Evolutionary conservation across 1,140 invertebrate species (phyloP).

Genomic region (Drosophila cardini): DNA sequence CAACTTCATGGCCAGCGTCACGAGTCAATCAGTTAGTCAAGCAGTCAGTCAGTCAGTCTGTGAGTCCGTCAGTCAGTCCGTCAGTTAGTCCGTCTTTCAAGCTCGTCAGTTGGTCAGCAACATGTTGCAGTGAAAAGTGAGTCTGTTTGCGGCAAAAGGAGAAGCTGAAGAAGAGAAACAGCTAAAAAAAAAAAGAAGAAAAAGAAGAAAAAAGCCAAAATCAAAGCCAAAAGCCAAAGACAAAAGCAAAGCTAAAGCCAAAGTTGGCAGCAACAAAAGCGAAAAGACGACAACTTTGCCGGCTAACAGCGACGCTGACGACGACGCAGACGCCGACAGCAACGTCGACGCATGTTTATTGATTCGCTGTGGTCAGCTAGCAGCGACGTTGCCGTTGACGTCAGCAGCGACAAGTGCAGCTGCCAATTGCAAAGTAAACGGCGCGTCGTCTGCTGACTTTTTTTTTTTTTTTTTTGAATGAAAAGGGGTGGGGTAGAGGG

Average conservation of each 20-base stretch:
- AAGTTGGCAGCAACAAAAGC: constrained; percentile 61
- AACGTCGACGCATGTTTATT: constrained; percentile 66
- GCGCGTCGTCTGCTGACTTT: constrained; percentile 8
- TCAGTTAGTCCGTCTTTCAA: constrained; percentile 18
- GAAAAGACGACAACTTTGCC: constrained; percentile 73
- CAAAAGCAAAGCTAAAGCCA: constrained; percentile 12
- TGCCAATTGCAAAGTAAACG: constrained; percentile 48
- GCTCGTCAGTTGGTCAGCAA: constrained; percentile 50
- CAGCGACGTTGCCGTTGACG: constrained; percentile 4
- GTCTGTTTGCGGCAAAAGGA: constrained; percentile 50
- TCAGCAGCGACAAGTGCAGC: constrained; percentile 62
- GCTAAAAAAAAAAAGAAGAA: constrained; percentile 21
- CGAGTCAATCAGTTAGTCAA: constrained; percentile 12
- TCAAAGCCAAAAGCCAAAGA: background rate
- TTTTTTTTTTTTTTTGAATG: too few relatives aligned
- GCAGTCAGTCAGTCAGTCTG: background rate
- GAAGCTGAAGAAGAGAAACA: constrained; percentile 4
- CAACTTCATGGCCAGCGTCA: constrained; percentile 31
- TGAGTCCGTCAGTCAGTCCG: constrained; percentile 11
- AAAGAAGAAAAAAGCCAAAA: constrained; percentile 20
- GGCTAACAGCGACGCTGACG: constrained; percentile 31
- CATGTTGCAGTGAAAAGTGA: constrained; percentile 72
- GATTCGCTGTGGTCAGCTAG: constrained; percentile 66
- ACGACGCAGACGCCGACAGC: constrained; percentile 8
- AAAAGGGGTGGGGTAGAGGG: background rate